Evolutionary conservation across 2,888 invertebrate genomes (phyloP).

Genomic region (Pristionchus mayeri): DNA sequence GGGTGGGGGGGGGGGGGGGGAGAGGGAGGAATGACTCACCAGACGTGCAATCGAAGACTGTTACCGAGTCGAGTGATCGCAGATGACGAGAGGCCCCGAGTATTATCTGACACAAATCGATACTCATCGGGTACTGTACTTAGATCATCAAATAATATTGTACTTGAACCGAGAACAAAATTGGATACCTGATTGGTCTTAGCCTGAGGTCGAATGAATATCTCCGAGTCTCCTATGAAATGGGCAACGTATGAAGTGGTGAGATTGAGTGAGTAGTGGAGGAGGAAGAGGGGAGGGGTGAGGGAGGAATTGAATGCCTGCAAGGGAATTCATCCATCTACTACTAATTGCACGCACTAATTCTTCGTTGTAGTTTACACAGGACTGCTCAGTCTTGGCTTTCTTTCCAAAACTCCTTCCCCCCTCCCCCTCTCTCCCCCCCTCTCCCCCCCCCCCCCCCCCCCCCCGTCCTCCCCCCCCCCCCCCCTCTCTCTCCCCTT

Average conservation of each 20-base stretch:
- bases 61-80: not conserved
- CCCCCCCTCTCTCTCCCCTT: no score
- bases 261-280: slow-evolving; percentile 41
- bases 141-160: no score
- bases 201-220: slow-evolving; percentile 53
- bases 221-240: slow-evolving; percentile 51
- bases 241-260: slow-evolving; percentile 8
- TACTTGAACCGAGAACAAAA: no score
- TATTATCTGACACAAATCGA: not conserved
- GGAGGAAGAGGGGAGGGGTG: not conserved
- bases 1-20: not conserved
- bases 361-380: not conserved
- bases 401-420: not conserved
- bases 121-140: not conserved
- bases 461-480: no score
- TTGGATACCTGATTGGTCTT: slow-evolving; percentile 52
- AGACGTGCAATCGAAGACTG: slow-evolving; percentile 21
- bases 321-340: not conserved
- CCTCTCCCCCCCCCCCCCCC: not conserved
- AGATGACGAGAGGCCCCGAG: not conserved
- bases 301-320: not conserved
- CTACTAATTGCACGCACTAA: not conserved
- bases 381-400: not conserved
- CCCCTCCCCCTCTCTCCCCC: not conserved
- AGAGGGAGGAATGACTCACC: not conserved